Percentiles rank a stretch among this genome's conserved stretches.
phyloP scores from a whole-genome alignment of 2,797 vertebrate genomes.

The Rhinophrynus dorsalis region DNA sequence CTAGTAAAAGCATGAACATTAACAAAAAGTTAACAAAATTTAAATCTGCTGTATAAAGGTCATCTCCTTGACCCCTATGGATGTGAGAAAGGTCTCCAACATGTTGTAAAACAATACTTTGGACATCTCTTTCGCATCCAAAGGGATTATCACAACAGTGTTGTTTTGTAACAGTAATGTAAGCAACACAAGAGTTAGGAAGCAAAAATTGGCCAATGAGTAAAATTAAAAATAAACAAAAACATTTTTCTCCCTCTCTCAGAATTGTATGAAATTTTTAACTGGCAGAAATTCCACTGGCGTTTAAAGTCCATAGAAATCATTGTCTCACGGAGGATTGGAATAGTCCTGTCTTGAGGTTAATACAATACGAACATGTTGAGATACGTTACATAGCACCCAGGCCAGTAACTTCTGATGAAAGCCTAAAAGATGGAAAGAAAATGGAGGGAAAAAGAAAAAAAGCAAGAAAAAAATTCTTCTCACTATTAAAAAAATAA shows the following conservation, averaged over 20 bases:
- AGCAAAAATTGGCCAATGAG: conserved; percentile 61
- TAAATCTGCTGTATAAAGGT: conserved; percentile 42
- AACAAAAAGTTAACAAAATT: conserved; percentile 37
- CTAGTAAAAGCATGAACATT: conserved; percentile 63
- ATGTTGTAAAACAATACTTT: too few species aligned
- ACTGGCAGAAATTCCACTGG: conserved; percentile 72
- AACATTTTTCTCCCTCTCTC: conserved; percentile 38
- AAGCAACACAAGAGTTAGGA: conserved; percentile 62
- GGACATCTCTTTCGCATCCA: too few species aligned
- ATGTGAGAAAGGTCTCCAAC: too few species aligned
- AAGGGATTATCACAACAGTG: conserved; percentile 57
- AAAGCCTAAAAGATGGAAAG: conserved; percentile 79
- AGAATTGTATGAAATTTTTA: conserved; percentile 64
- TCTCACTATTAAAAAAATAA: conserved; percentile 66
- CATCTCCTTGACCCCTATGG: conserved; percentile 50
- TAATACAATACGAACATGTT: conserved; percentile 72
- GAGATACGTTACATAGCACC: conserved; percentile 79
- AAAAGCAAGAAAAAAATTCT: conserved; percentile 50
- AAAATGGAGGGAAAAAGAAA: conserved; percentile 50
- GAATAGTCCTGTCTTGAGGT: conserved; percentile 80
- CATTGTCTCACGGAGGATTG: conserved; percentile 77
- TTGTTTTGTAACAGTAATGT: conserved; percentile 60
- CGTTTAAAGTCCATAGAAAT: conserved; percentile 80
- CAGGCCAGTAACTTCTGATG: conserved; percentile 83
- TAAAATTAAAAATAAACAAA: conserved; percentile 50